Evolutionary conservation across 2,888 invertebrate genomes (phyloP), one percentile per base, ranked within the genome.

Genomic region (Lepidochrysops patricia): DNA sequence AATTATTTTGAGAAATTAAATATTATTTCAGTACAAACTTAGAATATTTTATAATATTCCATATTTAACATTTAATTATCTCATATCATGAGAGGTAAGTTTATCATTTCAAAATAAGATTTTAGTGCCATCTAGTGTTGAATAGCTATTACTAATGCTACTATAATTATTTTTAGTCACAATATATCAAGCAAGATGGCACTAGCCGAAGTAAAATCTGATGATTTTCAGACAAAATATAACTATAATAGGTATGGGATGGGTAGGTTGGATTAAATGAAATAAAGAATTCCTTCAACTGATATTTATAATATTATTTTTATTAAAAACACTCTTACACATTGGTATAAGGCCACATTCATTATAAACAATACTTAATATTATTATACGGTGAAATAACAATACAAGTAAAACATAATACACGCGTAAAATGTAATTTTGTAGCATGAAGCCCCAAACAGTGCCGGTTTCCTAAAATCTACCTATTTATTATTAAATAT

Each of bases 381-480:
- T 83, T 79, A 82, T 84, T 84, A 84, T 79, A 71, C 63, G 65
- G 19, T 9, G 72, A 60, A 77, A 83, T 84, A 84, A 84, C 74
- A 83, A 83, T 80, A 69, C 61, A 70, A 67, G 69, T 66, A 66
- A 58, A 43, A 63, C n/a, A 63, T 26, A 49, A 48, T 34, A 61
- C 32, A 25, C 5, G 13, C n/a, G 37, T 25, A 13, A 23, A 32
- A 43, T 26, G 26, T 19, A 56, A 32, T 15, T 19, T 32, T 56
- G 32, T 32, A 26, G 7, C 52, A 26, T 23, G 26, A 52, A 52
- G 50, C 27, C 6, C 13, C 13, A 27, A 26, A 6, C n/a, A n/a
- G n/a, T n/a, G n/a, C n/a, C n/a, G n/a, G n/a, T n/a, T n/a, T n/a
- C n/a, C n/a, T n/a, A n/a, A n/a, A n/a, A n/a, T n/a, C n/a, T n/a